Percentiles rank a stretch among this genome's conserved stretches.
Evolutionary conservation across 2,888 invertebrate species (phyloP).

Genomic region (Nezara viridula): DNA sequence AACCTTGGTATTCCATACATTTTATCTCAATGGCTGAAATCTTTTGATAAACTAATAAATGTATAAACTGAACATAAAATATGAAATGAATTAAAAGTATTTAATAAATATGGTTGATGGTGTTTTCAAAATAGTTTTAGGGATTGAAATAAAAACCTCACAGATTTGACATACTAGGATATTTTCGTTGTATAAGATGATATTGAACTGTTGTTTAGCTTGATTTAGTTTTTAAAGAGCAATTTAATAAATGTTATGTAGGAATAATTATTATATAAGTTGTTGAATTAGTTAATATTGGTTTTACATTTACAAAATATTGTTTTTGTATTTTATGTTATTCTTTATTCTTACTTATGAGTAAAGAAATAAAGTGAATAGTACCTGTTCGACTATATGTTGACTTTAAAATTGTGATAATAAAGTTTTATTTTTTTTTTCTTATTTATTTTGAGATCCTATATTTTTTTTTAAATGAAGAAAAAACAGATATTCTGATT

Average conservation of each 20-base stretch:
- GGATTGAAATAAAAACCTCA: neutral
- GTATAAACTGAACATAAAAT: too few species aligned
- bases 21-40: too few species aligned
- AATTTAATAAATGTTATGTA: neutral
- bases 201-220: neutral
- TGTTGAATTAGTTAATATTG: neutral
- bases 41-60: too few species aligned
- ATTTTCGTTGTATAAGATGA: neutral
- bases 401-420: neutral
- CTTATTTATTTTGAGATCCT: neutral
- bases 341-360: neutral
- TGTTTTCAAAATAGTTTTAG: too few species aligned
- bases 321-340: neutral
- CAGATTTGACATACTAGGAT: neutral
- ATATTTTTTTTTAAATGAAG: neutral
- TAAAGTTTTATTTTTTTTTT: slow-evolving; percentile 9
- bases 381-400: neutral
- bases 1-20: too few species aligned
- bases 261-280: neutral
- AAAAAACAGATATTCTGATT: neutral
- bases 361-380: neutral
- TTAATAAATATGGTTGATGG: too few species aligned
- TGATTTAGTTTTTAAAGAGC: neutral
- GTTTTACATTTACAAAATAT: neutral
- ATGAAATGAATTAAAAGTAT: too few species aligned